phyloP scores from a whole-genome alignment of 2,888 invertebrate genomes.

The Ichneumon xanthorius region DNA sequence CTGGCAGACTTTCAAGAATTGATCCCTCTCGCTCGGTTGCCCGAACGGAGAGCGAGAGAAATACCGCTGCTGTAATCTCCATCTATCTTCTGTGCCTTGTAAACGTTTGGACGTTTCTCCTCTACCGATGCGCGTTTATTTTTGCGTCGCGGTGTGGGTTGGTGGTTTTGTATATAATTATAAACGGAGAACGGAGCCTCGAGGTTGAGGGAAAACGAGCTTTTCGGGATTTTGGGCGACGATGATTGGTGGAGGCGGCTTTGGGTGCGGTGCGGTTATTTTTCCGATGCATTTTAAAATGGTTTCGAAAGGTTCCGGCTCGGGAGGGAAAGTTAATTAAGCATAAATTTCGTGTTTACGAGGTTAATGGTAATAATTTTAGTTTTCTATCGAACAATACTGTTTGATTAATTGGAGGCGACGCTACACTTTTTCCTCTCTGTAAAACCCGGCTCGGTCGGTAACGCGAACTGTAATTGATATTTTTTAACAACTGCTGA shows the following conservation, averaged over 20 bases:
- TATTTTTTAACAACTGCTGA: no score
- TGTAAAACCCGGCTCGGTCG: no score
- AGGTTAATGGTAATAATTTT: no score
- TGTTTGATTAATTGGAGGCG: no score
- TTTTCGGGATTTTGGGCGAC: not conserved
- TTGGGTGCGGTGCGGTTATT: not conserved
- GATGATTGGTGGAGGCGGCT: not conserved
- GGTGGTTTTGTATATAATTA: not conserved
- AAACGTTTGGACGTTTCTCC: constrained; percentile 46
- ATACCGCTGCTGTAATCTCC: constrained; percentile 67
- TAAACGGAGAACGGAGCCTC: not conserved
- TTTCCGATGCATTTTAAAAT: not conserved
- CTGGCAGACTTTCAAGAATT: constrained; percentile 67
- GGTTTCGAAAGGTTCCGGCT: not conserved
- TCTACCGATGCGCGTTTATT: constrained; percentile 28
- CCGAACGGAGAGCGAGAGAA: constrained; percentile 57
- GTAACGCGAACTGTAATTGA: no score
- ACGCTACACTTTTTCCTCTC: no score
- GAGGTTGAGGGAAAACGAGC: not conserved
- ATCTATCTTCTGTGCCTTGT: constrained; percentile 58
- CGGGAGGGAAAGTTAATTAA: no score
- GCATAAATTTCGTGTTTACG: no score
- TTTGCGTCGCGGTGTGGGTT: not conserved
- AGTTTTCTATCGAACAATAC: no score
- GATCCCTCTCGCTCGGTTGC: constrained; percentile 37